phyloP scores from a whole-genome alignment of 2,888 invertebrate species.

The Rhorus exstirpatorius region DNA sequence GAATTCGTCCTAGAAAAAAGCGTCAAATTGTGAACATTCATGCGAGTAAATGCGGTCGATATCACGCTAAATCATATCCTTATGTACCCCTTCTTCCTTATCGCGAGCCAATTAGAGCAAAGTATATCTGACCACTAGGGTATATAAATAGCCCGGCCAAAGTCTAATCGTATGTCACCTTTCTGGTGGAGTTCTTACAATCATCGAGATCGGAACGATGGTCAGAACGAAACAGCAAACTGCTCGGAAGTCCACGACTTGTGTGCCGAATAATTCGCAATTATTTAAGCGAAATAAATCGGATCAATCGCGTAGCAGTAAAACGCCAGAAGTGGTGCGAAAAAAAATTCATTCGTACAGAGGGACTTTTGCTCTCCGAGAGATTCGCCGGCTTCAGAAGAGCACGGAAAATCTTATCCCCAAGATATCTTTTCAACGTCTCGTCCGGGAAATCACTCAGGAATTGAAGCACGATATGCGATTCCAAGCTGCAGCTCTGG shows the following conservation, averaged over 20 bases:
- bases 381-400: constrained; percentile 91
- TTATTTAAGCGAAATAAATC: too few relatives aligned
- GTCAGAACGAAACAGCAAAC: constrained; percentile 3
- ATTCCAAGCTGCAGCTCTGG: constrained; percentile 90
- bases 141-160: neutral
- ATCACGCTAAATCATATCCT: neutral
- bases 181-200: neutral
- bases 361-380: constrained; percentile 86
- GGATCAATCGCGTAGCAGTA: too few relatives aligned
- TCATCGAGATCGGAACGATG: too few relatives aligned
- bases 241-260: constrained; percentile 1
- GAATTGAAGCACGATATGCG: constrained; percentile 90
- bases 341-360: neutral
- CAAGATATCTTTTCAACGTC: constrained; percentile 90
- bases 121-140: neutral
- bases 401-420: constrained; percentile 90
- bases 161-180: too few relatives aligned
- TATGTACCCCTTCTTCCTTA: neutral
- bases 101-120: neutral
- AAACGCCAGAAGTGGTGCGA: neutral
- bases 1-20: too few relatives aligned
- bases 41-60: too few relatives aligned
- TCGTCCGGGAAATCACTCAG: constrained; percentile 91
- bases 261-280: neutral
- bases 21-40: too few relatives aligned